Evolutionary conservation across 1,140 invertebrate genomes (phyloP).

Genomic region (Orius insidiosus): DNA sequence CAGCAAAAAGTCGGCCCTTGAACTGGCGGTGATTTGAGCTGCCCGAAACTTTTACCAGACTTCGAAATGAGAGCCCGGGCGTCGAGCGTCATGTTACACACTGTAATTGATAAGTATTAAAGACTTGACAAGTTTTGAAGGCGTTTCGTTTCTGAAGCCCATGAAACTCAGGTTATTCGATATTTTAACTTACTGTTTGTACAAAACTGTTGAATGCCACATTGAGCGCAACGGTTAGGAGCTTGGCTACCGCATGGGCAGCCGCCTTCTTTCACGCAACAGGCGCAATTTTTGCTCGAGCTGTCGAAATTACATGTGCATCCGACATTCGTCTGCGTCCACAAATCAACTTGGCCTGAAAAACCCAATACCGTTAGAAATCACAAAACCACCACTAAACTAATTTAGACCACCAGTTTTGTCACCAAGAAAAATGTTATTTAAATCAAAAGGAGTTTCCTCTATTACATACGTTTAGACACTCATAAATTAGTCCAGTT

Average conservation of each 20-base stretch:
- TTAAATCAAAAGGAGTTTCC: too few relatives aligned
- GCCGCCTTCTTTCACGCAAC: slow-evolving; percentile 57
- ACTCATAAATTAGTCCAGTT: too few relatives aligned
- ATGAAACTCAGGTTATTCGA: not conserved
- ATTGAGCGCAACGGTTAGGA: slow-evolving; percentile 56
- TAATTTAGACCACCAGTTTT: too few relatives aligned
- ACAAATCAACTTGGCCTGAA: slow-evolving; percentile 58
- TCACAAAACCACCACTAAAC: too few relatives aligned
- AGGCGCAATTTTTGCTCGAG: slow-evolving; percentile 43
- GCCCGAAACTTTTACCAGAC: slow-evolving; percentile 52
- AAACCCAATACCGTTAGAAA: slow-evolving; percentile 19
- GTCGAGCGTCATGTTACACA: slow-evolving; percentile 66
- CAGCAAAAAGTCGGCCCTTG: slow-evolving; percentile 50
- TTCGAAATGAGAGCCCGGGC: slow-evolving; percentile 43
- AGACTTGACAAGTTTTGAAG: not conserved
- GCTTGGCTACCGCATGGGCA: slow-evolving; percentile 51
- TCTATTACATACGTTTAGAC: too few relatives aligned
- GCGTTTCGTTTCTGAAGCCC: too few relatives aligned
- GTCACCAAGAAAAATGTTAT: too few relatives aligned
- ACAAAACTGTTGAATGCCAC: slow-evolving; percentile 55
- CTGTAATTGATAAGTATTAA: slow-evolving; percentile 30
- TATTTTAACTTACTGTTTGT: slow-evolving; percentile 43
- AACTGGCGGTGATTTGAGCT: slow-evolving; percentile 55
- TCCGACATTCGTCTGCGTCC: slow-evolving; percentile 52
- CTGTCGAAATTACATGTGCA: slow-evolving; percentile 45